A percentile compares a stretch with the other conserved stretches of the same genome.
Conservation (phyloP, 2,113 vertebrate genomes). For the Antigone vipio region DNA sequence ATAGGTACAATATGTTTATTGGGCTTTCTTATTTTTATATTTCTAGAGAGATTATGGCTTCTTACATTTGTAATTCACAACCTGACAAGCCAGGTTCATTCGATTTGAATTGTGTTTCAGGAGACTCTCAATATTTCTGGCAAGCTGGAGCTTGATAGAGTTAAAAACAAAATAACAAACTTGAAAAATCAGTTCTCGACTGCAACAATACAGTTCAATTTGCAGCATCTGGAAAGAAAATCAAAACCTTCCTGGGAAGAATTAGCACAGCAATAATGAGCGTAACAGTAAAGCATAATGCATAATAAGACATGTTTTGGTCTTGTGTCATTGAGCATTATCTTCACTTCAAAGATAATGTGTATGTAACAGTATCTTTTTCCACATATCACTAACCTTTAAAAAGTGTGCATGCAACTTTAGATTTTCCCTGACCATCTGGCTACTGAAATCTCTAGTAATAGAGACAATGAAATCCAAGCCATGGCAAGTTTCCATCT, state of each 20-base stretch:
- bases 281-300: neutral
- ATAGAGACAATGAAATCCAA: constrained; percentile 14
- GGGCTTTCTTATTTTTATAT: neutral
- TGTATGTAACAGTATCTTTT: constrained; percentile 14
- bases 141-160: neutral
- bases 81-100: neutral
- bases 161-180: neutral
- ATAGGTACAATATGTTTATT: neutral
- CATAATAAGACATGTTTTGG: constrained; percentile 2
- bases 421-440: constrained; percentile 37
- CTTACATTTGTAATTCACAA: neutral
- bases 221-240: constrained; percentile 45
- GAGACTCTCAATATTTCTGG: neutral
- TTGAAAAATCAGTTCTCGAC: neutral
- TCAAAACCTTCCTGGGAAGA: constrained; percentile 30
- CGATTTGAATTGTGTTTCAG: neutral
- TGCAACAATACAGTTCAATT: neutral
- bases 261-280: constrained; percentile 13
- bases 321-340: constrained; percentile 40
- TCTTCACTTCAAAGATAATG: constrained; percentile 2
- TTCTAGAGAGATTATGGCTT: neutral
- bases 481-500: neutral
- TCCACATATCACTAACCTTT: constrained; percentile 11
- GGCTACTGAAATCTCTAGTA: neutral
- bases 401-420: constrained; percentile 1